Conservation (phyloP, 2,113 vertebrate species). For the Ciconia maguari region DNA sequence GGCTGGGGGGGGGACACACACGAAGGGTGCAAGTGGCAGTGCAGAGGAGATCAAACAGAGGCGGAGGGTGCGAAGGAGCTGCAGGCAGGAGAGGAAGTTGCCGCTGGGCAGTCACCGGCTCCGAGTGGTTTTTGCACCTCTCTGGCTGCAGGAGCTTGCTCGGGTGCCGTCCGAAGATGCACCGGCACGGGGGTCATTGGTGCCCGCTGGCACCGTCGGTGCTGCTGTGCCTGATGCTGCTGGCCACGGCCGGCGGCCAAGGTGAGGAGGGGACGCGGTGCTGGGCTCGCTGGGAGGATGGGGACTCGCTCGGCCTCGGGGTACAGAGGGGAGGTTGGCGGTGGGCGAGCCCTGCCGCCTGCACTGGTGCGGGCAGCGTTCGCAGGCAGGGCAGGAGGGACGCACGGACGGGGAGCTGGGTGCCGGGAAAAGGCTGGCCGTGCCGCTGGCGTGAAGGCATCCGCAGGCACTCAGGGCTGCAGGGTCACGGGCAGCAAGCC, state of each 20-base stretch:
- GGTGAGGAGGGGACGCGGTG: background rate
- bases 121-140: background rate
- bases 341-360: background rate
- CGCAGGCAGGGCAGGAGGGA: background rate
- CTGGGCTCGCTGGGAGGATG: background rate
- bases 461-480: accelerated
- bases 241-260: accelerated
- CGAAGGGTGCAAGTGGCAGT: background rate
- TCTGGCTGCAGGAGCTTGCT: accelerated
- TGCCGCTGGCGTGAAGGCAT: background rate
- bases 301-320: accelerated
- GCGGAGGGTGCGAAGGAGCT: background rate
- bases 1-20: too few species aligned
- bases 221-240: background rate
- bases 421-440: background rate
- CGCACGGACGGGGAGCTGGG: background rate
- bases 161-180: background rate
- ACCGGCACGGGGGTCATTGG: accelerated
- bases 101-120: background rate
- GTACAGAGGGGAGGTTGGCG: background rate
- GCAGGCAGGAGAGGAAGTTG: background rate
- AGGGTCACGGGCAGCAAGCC: accelerated
- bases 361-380: background rate
- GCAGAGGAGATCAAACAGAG: too few species aligned
- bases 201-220: accelerated